Conservation (phyloP, 92 coral and sea anemone species). For the Palythoa grandis region DNA sequence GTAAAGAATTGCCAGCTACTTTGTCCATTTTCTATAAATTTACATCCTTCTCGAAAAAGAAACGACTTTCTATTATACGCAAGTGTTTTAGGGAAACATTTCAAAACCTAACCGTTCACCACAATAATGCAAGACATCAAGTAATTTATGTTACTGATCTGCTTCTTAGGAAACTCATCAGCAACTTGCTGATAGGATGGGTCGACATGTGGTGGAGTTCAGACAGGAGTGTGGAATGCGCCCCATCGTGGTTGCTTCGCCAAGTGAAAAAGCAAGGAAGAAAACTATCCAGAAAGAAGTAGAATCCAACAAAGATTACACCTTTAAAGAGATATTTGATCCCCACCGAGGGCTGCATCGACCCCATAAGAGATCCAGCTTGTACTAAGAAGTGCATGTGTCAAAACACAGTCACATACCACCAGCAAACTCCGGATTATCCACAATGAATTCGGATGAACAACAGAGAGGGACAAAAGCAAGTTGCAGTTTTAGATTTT, state of each 20-base stretch:
- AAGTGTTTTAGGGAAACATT: not conserved
- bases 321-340: constrained; percentile 90
- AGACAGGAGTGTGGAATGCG: constrained; percentile 92
- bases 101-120: not conserved
- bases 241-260: constrained; percentile 90
- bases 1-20: too few relatives aligned
- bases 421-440: not conserved
- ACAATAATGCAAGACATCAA: not conserved
- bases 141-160: not conserved
- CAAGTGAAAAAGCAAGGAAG: constrained; percentile 75
- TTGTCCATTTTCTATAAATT: too few relatives aligned
- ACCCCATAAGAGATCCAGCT: constrained; percentile 78
- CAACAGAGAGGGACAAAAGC: not conserved
- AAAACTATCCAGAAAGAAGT: constrained; percentile 72
- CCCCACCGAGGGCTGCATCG: constrained; percentile 95
- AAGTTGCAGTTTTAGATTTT: not conserved
- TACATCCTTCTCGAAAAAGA: too few relatives aligned
- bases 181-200: constrained; percentile 96
- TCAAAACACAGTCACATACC: not conserved
- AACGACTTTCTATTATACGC: too few relatives aligned
- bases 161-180: constrained; percentile 88
- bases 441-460: not conserved
- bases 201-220: constrained; percentile 93
- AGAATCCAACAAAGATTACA: constrained; percentile 74
- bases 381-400: constrained; percentile 34